Evolutionary conservation across 2,888 invertebrate genomes (phyloP), one percentile per base, ranked within the genome.

Genomic region (Rotaria macrura): DNA sequence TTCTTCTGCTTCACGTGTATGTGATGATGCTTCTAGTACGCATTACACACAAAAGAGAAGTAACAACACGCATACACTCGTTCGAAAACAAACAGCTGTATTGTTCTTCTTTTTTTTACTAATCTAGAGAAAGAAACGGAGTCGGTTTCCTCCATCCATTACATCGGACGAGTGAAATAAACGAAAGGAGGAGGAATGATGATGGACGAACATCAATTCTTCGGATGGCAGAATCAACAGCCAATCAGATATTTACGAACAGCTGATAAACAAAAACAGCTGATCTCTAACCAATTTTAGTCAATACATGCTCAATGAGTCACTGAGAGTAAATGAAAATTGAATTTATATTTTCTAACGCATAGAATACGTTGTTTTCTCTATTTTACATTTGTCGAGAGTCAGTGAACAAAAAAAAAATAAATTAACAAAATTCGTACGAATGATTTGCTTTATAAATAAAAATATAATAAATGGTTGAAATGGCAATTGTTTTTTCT

Each of bases 81-180:
- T 23, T 52, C 52, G 52, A 52, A 52, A 52, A 52, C 52, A 52
- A 52, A 52, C 52, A 52, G 52, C 52, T 52, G 52, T 52, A 52
- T 52, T 52, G 52, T 52, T 52, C 52, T 52, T 52, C 52, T 52
- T 65, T 65, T n/a, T 65, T 29, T 65, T 65, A 65, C 65, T 65
- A 65, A 65, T 65, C 65, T 65, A 65, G 65, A 65, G 65, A 65
- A 34, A 65, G 34, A 29, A 17, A 65, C 29, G 65, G 65, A 65
- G 65, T 65, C 17, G 65, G 65, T 65, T 65, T 65, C 65, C 65
- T 65, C 65, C 65, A 65, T 65, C 65, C 65, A 65, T 65, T 29
- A n/a, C 65, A 65, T 65, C 65, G 65, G 65, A 65, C 65, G 65
- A 65, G 65, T 65, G 65, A 65, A 65, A 65, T 65, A 65, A n/a